These are phyloP conservation scores for Litoditis marina DNA, from an alignment of 2,888 invertebrate species.

Conservation along the genomic window DNA sequence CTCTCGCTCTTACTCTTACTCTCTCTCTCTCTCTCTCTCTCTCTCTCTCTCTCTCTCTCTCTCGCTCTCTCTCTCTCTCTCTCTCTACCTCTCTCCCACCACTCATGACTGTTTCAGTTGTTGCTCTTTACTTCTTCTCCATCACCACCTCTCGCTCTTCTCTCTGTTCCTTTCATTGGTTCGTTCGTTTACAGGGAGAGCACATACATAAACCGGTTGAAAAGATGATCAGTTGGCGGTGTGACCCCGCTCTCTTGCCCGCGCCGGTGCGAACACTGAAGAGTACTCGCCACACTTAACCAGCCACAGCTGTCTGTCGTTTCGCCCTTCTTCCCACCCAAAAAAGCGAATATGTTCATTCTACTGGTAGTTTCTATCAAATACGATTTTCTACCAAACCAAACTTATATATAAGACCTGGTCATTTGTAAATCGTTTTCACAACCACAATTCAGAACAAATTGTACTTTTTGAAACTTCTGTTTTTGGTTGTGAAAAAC, in stretches of 20 bases:
- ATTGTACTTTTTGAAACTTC: too few relatives aligned
- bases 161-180: too few relatives aligned
- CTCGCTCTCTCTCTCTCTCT: background rate
- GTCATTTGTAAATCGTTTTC: too few relatives aligned
- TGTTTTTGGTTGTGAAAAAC: background rate
- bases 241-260: background rate
- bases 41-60: background rate
- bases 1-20: background rate
- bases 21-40: background rate
- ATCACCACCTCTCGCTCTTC: background rate
- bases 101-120: background rate
- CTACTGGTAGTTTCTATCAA: too few relatives aligned
- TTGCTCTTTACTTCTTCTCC: background rate
- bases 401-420: too few relatives aligned
- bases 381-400: too few relatives aligned
- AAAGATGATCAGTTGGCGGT: background rate
- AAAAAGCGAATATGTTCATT: too few relatives aligned
- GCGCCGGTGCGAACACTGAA: background rate
- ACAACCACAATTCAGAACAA: too few relatives aligned
- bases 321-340: too few relatives aligned
- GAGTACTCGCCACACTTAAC: too few relatives aligned
- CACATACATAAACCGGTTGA: constrained; percentile 16
- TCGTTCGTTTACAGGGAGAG: too few relatives aligned
- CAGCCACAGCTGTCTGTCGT: too few relatives aligned
- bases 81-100: background rate